Percentiles rank a stretch among this genome's conserved stretches.
Evolutionary conservation across 2,113 vertebrate genomes (phyloP).

Genomic region (Charina bottae): DNA sequence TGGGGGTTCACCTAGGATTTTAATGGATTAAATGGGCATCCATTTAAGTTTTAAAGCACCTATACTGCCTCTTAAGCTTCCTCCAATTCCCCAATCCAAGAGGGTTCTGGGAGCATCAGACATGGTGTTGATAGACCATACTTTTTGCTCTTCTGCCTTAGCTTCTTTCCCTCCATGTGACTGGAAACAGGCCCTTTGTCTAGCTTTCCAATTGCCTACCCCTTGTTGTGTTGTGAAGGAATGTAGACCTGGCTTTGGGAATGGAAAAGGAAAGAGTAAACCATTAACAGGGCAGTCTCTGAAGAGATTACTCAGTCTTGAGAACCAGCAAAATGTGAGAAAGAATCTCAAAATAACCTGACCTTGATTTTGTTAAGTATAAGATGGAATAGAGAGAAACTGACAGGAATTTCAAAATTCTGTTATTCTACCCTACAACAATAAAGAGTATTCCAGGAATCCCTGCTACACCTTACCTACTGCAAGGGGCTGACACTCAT

Average conservation of each 20-base stretch:
- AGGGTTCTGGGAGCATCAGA: neutral
- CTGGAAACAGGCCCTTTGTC: neutral
- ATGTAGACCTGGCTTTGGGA: neutral
- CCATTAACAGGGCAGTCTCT: neutral
- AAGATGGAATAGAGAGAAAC: neutral
- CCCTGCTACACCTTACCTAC: neutral
- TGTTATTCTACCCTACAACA: neutral
- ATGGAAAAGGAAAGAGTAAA: neutral
- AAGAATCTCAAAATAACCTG: neutral
- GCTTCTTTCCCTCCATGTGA: neutral
- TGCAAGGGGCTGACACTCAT: neutral
- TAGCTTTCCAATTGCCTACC: neutral
- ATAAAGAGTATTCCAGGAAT: neutral
- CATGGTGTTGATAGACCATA: neutral
- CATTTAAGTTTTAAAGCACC: neutral
- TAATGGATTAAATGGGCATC: neutral
- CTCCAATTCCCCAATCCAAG: neutral
- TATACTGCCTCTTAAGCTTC: neutral
- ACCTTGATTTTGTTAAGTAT: too few species aligned
- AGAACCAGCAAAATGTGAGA: neutral
- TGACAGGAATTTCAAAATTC: neutral
- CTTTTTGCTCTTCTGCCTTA: neutral
- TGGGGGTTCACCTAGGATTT: neutral
- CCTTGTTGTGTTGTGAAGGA: neutral
- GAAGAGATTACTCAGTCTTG: neutral